These are phyloP conservation scores for Dicentrarchus labrax DNA, from an alignment of 2,113 vertebrate genomes.

Conservation along the genomic window DNA sequence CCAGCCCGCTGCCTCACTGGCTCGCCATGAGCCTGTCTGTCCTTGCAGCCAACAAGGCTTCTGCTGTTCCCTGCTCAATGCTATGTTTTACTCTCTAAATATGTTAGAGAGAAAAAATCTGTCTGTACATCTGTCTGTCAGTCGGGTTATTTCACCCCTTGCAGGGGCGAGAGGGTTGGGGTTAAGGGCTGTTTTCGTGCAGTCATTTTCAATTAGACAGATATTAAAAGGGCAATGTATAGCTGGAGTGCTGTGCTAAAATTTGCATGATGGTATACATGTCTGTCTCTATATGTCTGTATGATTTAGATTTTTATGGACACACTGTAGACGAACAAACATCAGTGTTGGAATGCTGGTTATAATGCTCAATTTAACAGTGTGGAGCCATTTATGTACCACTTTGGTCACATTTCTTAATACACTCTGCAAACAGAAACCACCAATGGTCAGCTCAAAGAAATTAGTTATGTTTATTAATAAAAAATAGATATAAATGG, in stretches of 20 bases:
- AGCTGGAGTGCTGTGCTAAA: conserved; percentile 14
- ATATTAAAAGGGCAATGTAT: conserved; percentile 53
- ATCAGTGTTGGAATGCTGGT: conserved; percentile 27
- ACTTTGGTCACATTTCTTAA: conserved; percentile 40
- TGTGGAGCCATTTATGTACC: conserved; percentile 21
- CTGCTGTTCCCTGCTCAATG: conserved; percentile 77
- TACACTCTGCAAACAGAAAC: conserved; percentile 48
- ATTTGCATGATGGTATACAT: conserved; percentile 32
- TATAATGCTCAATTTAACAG: conserved; percentile 33
- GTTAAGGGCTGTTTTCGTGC: conserved; percentile 56
- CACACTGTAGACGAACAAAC: conserved; percentile 18
- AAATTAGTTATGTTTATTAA: conserved; percentile 17
- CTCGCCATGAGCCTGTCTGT: conserved; percentile 71
- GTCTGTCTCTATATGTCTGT: conserved; percentile 2
- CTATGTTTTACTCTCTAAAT: conserved; percentile 80
- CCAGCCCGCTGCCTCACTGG: conserved; percentile 67
- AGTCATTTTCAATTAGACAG: conserved; percentile 69
- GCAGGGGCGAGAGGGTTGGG: conserved; percentile 49
- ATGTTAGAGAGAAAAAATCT: conserved; percentile 58
- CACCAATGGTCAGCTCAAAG: conserved; percentile 4
- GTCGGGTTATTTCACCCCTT: conserved; percentile 62
- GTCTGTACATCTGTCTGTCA: conserved; percentile 77
- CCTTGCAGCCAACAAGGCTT: conserved; percentile 78
- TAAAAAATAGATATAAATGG: background rate
- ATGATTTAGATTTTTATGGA: conserved; percentile 48